Evolutionary conservation across 2,797 vertebrate genomes (phyloP), one percentile per base, ranked within the genome.

Genomic region (Florisuga fusca): DNA sequence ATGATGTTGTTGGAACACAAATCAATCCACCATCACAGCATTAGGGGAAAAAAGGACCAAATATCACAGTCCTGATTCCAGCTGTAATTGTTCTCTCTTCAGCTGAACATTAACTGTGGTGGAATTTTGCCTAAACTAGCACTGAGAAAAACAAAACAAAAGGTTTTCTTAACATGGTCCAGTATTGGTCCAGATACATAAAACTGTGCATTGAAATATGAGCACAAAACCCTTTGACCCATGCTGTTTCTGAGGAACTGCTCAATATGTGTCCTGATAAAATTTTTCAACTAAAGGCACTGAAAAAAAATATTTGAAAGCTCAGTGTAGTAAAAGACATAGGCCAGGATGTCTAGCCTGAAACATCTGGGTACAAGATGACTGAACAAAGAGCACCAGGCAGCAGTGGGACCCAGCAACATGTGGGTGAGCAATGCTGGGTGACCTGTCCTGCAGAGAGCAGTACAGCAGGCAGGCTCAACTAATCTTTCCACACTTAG

Each of bases 31-130:
- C 33, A 31, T 71, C 34, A 51, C 9, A 41, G 12, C n/a, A 34
- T 17, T 41, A 36, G 26, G 5, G 5, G 9, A 1, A 25, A 33
- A 75, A 72, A 45, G 15, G 14, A 61, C 38, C 19, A 57, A 73
- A 78, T 59, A 66, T 31, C 31, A 66, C 21, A 79, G 59, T 87
- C 63, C n/a, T 54, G 29, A 79, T 59, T 79, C 36, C 43, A 48
- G 36, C 43, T 84, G 20, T 36, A 72, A 34, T 89, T 17, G 33
- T 68, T 54, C 67, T 72, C 36, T 17, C 10, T 41, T 74, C 63
- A 92, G 38, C 54, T 73, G 54, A 95, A 80, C 38, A 59, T 34
- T 76, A 87, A 84, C 17, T 31, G 69, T 61, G 72, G 29, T n/a
- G 41, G 89, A 87, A 67, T 75, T 89, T 84, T 80, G 14, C n/a